These are phyloP conservation scores for Sparus aurata DNA, from an alignment of 2,797 vertebrate species.

Conservation along the genomic window DNA sequence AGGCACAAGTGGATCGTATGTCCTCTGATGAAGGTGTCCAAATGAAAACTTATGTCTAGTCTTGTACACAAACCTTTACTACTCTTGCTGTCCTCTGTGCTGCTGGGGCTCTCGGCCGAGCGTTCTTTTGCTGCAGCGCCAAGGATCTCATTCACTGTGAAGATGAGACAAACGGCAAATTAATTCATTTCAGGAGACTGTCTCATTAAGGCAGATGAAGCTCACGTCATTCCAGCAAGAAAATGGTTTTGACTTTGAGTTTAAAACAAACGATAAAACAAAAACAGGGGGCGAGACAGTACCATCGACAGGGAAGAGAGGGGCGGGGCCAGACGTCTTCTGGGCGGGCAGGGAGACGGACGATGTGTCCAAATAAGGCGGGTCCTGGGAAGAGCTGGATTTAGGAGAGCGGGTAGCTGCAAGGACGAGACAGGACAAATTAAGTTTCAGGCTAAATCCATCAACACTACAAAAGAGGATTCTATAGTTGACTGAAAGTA, in stretches of 20 bases:
- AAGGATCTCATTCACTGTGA: constrained; percentile 84
- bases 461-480: neutral
- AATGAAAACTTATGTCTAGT: neutral
- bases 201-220: neutral
- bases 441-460: neutral
- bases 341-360: constrained; percentile 75
- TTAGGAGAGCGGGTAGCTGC: constrained; percentile 83
- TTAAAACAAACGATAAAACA: neutral
- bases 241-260: constrained; percentile 25
- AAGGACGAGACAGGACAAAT: constrained; percentile 17
- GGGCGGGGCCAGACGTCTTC: constrained; percentile 81
- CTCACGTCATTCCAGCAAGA: constrained; percentile 9
- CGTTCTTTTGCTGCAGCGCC: constrained; percentile 76
- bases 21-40: neutral
- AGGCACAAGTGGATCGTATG: neutral
- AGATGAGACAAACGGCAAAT: constrained; percentile 27
- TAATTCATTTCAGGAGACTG: constrained; percentile 20
- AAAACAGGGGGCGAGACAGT: constrained; percentile 18
- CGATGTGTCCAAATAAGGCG: constrained; percentile 81
- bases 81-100: constrained; percentile 77
- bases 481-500: constrained; percentile 29
- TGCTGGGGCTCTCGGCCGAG: constrained; percentile 71
- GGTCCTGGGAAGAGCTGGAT: constrained; percentile 79
- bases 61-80: constrained; percentile 73
- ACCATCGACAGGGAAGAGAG: constrained; percentile 83